Base-by-base conservation (phyloP, 2,797 vertebrate genomes). In the Manis javanica region DNA sequence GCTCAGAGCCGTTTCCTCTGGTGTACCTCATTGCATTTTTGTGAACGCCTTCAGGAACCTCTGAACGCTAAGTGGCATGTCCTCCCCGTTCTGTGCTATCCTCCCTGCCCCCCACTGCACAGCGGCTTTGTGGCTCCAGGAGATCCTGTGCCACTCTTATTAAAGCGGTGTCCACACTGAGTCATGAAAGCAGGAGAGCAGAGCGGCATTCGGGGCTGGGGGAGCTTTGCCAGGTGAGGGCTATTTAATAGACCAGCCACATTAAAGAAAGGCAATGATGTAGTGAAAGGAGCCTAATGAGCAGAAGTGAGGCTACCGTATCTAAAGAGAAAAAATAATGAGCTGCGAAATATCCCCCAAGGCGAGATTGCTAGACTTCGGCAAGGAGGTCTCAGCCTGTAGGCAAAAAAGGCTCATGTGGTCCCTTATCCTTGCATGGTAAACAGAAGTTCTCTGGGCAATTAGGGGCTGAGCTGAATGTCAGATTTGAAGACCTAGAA, bases 241-340 rank as follows among this genome's bases (percentile, higher is more conserved):
- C 96, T 97, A 92, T 97, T 97, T 97, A 96, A 97, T 96, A 97
- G 95, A 96, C 72, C 88, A 95, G 95, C 82, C 92, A 97, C 96
- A 95, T 97, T 98, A 95, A 97, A 97, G 95, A 92, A 95, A 96
- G 95, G 92, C 90, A 96, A 95, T 94, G 95, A 96, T 96, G 95
- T 95, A 96, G 96, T 97, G 97, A 97, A 96, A 95, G 85, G 95
- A 96, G 90, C 95, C 96, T 97, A 98, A 98, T 97, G 94, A 97
- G 95, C 94, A 97, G 90, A 97, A 97, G 96, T 97, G 96, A 97
- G 96, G 95, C 90, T 97, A 97, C 97, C 19, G 21, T 94, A 95
- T 97, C 96, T 97, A 98, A 97, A 98, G 97, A 98, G 96, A 97
- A 98, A 98, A 98, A 97, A 97, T 97, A 98, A 97, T 96, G 97